These are phyloP conservation scores for Triops cancriformis DNA, from an alignment of 1,140 invertebrate species.

Conservation along the genomic window DNA sequence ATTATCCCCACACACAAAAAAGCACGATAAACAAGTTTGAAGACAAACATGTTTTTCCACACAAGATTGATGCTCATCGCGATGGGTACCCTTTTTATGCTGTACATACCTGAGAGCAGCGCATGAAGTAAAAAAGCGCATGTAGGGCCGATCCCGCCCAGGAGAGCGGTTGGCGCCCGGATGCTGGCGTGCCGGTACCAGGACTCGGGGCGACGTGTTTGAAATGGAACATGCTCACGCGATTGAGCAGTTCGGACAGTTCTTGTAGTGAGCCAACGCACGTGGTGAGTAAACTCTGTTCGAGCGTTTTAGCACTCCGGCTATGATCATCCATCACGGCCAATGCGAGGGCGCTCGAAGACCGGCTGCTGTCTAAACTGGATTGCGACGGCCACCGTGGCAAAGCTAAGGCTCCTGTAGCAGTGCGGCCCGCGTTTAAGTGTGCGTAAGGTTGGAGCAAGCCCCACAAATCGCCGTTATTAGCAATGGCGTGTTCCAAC, in stretches of 20 bases:
- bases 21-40: neutral
- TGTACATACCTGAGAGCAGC: conserved; percentile 64
- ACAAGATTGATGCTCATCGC: neutral
- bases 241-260: conserved; percentile 59
- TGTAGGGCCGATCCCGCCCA: conserved; percentile 61
- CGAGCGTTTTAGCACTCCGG: conserved; percentile 42
- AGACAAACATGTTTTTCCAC: neutral
- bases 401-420: conserved; percentile 69
- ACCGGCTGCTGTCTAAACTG: conserved; percentile 44
- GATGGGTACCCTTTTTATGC: neutral
- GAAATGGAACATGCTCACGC: conserved; percentile 35
- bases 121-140: conserved; percentile 80
- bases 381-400: conserved; percentile 75
- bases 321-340: conserved; percentile 27
- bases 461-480: conserved; percentile 79
- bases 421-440: conserved; percentile 73
- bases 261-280: conserved; percentile 56
- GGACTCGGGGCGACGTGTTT: conserved; percentile 27
- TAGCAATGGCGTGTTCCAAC: conserved; percentile 73
- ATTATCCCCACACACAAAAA: too few species aligned
- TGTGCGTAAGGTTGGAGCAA: conserved; percentile 80
- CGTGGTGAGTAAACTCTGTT: conserved; percentile 71
- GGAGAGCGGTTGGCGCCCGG: conserved; percentile 29
- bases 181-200: conserved; percentile 23
- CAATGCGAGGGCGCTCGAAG: conserved; percentile 26